phyloP scores from a whole-genome alignment of 2,888 invertebrate genomes.

The Mythimna pallens region DNA sequence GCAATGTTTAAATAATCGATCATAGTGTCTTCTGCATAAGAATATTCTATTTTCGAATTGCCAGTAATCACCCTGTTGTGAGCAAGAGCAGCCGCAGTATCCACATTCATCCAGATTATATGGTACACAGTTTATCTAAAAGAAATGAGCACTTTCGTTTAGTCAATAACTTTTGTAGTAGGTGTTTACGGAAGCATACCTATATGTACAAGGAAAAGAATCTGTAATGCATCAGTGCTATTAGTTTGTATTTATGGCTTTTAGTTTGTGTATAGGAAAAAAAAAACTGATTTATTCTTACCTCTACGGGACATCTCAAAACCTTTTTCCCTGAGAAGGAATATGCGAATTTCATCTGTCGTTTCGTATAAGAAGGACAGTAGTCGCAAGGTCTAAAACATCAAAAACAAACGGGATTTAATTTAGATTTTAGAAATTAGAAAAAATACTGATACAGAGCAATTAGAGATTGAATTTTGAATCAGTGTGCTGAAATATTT shows the following conservation, averaged over 20 bases:
- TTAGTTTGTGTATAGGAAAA: not conserved
- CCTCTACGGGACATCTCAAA: slow-evolving; percentile 83
- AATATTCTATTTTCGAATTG: slow-evolving; percentile 87
- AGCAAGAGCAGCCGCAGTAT: slow-evolving; percentile 85
- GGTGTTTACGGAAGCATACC: not conserved
- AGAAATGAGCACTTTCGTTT: slow-evolving; percentile 6
- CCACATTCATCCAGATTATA: slow-evolving; percentile 87
- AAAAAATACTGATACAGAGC: no score
- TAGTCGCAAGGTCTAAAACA: slow-evolving; percentile 84
- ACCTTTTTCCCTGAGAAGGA: slow-evolving; percentile 84
- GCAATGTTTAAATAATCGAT: slow-evolving; percentile 82
- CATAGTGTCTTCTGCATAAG: slow-evolving; percentile 85
- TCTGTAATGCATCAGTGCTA: not conserved
- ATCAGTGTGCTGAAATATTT: no score
- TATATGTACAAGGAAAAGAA: not conserved
- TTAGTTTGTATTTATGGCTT: no score
- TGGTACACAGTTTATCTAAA: slow-evolving; percentile 88
- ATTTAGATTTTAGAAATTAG: not conserved
- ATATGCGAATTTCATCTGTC: slow-evolving; percentile 83
- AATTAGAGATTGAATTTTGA: no score
- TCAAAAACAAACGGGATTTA: slow-evolving; percentile 1
- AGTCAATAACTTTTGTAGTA: not conserved
- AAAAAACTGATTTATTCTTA: slow-evolving; percentile 59
- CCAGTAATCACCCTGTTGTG: slow-evolving; percentile 91
- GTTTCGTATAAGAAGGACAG: slow-evolving; percentile 78